These are phyloP conservation scores for Tenualosa thibaudeaui DNA, from an alignment of 2,797 vertebrate genomes.

Conservation along the genomic window DNA sequence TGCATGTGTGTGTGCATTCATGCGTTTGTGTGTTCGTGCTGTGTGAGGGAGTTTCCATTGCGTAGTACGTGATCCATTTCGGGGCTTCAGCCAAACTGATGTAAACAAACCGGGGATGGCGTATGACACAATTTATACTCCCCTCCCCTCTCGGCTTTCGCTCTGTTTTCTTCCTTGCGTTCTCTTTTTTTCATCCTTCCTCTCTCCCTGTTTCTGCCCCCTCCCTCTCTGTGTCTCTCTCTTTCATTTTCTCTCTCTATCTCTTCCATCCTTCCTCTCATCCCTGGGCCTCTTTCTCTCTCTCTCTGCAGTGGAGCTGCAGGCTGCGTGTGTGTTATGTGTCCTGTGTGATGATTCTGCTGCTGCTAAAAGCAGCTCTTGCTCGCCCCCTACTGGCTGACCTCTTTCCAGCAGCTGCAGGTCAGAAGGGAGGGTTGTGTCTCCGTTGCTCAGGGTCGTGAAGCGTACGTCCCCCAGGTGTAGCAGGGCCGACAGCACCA, in stretches of 20 bases:
- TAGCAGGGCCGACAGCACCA: conserved; percentile 84
- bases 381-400: conserved; percentile 61
- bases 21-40: background rate
- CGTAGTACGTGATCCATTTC: conserved; percentile 40
- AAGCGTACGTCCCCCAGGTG: conserved; percentile 89
- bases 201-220: background rate
- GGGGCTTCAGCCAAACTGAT: conserved; percentile 40
- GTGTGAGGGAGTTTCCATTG: conserved; percentile 44
- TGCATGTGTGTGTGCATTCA: conserved; percentile 16
- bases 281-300: no score
- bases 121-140: conserved; percentile 42
- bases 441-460: conserved; percentile 76
- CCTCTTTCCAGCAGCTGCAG: conserved; percentile 91
- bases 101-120: conserved; percentile 50
- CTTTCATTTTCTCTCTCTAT: background rate
- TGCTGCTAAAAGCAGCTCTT: conserved; percentile 34
- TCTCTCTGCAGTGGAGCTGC: conserved; percentile 12
- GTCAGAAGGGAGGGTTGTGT: conserved; percentile 84
- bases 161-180: background rate
- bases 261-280: background rate
- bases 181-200: background rate
- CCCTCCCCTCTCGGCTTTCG: background rate
- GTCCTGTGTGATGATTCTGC: background rate
- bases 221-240: background rate
- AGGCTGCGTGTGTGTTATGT: background rate